Conservation (phyloP, 2,797 vertebrate species). For the Danio aesculapii region DNA sequence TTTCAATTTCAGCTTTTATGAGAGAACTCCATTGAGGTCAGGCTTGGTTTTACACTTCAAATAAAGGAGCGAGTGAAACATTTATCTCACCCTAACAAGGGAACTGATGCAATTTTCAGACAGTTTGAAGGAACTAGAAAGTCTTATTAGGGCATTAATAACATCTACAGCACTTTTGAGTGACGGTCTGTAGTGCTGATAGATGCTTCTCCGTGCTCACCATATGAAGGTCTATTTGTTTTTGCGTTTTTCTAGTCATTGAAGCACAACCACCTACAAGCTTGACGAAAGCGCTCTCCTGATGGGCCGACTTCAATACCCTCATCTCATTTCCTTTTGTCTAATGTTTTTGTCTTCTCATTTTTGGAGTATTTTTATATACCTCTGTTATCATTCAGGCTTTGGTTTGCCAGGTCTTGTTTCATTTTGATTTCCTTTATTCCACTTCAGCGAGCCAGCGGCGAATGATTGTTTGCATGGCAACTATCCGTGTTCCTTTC, state of each 20-base stretch:
- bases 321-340: slow-evolving; percentile 54
- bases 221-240: slow-evolving; percentile 43
- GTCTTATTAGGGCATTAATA: slow-evolving; percentile 48
- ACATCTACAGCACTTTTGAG: slow-evolving; percentile 38
- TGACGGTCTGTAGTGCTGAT: slow-evolving; percentile 16
- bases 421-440: slow-evolving; percentile 47
- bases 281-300: slow-evolving; percentile 35
- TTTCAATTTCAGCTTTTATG: slow-evolving; percentile 51
- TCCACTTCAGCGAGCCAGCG: slow-evolving; percentile 33
- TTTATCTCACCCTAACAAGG: slow-evolving; percentile 51
- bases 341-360: slow-evolving; percentile 43
- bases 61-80: slow-evolving; percentile 22
- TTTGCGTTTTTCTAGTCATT: slow-evolving; percentile 5
- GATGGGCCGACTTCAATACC: slow-evolving; percentile 50
- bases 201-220: slow-evolving; percentile 37
- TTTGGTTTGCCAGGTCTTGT: slow-evolving; percentile 29
- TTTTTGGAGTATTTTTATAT: slow-evolving; percentile 33
- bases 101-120: slow-evolving; percentile 45
- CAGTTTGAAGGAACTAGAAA: slow-evolving; percentile 39
- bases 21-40: slow-evolving; percentile 14
- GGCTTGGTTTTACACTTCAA: slow-evolving; percentile 35
- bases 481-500: slow-evolving; percentile 24
- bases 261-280: slow-evolving; percentile 23
- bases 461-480: slow-evolving; percentile 49
- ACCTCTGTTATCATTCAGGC: not conserved